Base-by-base conservation (phyloP, 2,113 vertebrate genomes). In the Gobius niger region DNA sequence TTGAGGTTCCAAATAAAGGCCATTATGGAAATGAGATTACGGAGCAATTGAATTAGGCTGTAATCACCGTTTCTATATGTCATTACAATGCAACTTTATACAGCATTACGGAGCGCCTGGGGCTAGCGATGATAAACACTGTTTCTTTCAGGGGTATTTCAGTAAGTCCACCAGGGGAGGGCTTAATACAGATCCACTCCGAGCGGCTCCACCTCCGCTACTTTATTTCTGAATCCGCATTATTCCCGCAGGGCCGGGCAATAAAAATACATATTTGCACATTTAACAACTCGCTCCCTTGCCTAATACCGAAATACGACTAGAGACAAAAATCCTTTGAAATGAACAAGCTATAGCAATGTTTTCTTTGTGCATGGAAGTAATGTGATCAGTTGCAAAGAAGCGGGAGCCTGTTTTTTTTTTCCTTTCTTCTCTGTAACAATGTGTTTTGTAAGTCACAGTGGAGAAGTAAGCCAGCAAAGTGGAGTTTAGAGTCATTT, bases 1-100 rank as follows among this genome's bases (percentile, higher is more conserved):
- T 89, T 85, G 86, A 84, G 87, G 87, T 87, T 88, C 88, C 85
- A 90, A 91, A 92, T 91, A 91, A 92, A 92, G 82, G 90, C 89
- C 91, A 92, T 93, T 91, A 93, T 88, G 87, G 85, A 88, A 91
- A 92, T 92, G 87, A 90, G 91, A 92, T 91, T 91, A 93, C 73
- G 72, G 71, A 81, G 75, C 85, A 90, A 92, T 91, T 92, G 90
- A 92, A 92, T 92, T 91, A 92, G 82, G 78, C 86, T 82, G 87
- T 91, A 91, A 93, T 92, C 90, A 91, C 83, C 72, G 84, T 90
- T 92, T 90, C 89, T 92, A 92, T 92, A 92, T 90, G 84, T 90
- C 90, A 91, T 91, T 91, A 91, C 81, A 91, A 88, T 91, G 91
- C 91, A 91, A 92, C 88, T 85, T 90, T 88, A 88, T 89, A 85